Conservation (phyloP, 2,888 invertebrate genomes). For the Andrena chrysosceles region DNA sequence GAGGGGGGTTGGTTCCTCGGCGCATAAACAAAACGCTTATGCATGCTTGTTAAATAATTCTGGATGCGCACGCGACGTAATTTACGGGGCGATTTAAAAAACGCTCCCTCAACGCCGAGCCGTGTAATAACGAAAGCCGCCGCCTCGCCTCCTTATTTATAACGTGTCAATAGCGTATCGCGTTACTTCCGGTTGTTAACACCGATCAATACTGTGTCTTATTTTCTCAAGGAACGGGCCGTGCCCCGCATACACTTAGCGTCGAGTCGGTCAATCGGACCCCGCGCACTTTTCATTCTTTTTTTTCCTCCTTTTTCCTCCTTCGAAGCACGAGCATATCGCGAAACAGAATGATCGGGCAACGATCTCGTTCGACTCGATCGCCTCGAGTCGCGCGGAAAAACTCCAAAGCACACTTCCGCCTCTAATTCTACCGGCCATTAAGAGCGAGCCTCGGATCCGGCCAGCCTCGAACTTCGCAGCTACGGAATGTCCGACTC, state of each 20-base stretch:
- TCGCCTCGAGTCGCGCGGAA: slow-evolving; percentile 42
- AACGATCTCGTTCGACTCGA: slow-evolving; percentile 53
- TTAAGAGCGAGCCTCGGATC: slow-evolving; percentile 57
- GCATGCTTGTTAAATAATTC: slow-evolving; percentile 53
- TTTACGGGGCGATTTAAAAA: slow-evolving; percentile 28
- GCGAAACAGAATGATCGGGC: not conserved
- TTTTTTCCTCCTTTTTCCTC: too few species aligned
- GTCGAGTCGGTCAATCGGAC: too few species aligned
- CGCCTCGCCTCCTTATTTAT: slow-evolving; percentile 47
- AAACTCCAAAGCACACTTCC: slow-evolving; percentile 73
- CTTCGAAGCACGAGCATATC: not conserved
- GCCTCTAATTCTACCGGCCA: slow-evolving; percentile 73
- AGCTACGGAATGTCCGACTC: slow-evolving; percentile 67
- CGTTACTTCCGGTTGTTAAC: slow-evolving; percentile 66
- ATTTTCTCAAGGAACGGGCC: slow-evolving; percentile 34
- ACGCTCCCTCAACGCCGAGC: not conserved
- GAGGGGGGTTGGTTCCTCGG: slow-evolving; percentile 9
- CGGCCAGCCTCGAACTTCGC: slow-evolving; percentile 54
- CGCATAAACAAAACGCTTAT: slow-evolving; percentile 51
- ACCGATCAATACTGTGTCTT: slow-evolving; percentile 56
- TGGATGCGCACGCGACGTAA: slow-evolving; percentile 48
- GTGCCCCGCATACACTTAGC: too few species aligned
- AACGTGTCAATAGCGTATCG: slow-evolving; percentile 62
- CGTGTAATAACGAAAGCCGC: not conserved
- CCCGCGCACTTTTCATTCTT: too few species aligned